These are phyloP conservation scores for Dione vanillae DNA, from an alignment of 2,888 invertebrate species.

Conservation along the genomic window DNA sequence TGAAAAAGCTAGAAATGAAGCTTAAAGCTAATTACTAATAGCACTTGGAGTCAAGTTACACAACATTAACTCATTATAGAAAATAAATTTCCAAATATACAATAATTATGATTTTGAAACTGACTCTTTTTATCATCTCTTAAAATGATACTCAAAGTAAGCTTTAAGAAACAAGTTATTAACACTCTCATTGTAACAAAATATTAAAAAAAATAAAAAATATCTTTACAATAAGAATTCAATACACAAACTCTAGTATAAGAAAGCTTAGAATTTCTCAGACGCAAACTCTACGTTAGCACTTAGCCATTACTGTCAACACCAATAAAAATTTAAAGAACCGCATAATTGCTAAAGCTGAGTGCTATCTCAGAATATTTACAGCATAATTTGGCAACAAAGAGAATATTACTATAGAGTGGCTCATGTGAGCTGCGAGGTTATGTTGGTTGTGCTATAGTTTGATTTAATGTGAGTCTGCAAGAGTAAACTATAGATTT, in stretches of 20 bases:
- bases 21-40: too few species aligned
- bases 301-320: slow-evolving; percentile 25
- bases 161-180: too few species aligned
- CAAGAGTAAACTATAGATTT: slow-evolving; percentile 10
- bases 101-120: too few species aligned
- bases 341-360: slow-evolving; percentile 56
- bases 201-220: background rate
- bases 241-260: slow-evolving; percentile 6
- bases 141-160: background rate
- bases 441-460: slow-evolving; percentile 32
- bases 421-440: slow-evolving; percentile 44
- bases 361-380: slow-evolving; percentile 56
- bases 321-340: slow-evolving; percentile 52
- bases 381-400: slow-evolving; percentile 52
- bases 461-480: slow-evolving; percentile 40
- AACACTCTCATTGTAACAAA: background rate
- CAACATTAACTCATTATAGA: too few species aligned
- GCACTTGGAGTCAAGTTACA: too few species aligned
- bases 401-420: slow-evolving; percentile 50
- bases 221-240: background rate
- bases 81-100: too few species aligned
- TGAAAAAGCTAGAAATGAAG: too few species aligned
- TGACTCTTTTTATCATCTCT: too few species aligned
- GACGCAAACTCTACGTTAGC: slow-evolving; percentile 3
- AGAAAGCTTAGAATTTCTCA: background rate